Evolutionary conservation across 2,797 vertebrate species (phyloP).

Genomic region (Chiloscyllium punctatum): DNA sequence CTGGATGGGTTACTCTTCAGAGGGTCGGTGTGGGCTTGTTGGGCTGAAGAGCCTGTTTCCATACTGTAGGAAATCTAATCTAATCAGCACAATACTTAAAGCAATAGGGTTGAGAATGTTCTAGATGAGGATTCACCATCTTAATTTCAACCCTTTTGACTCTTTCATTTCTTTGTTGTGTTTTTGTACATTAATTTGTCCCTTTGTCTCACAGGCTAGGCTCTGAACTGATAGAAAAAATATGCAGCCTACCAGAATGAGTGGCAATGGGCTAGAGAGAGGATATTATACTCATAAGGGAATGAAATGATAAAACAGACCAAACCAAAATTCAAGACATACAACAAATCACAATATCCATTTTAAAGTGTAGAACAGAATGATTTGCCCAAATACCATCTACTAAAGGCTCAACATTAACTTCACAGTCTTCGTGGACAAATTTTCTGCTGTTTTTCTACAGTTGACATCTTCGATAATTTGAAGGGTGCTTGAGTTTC

Average conservation of each 20-base stretch:
- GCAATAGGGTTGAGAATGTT: neutral
- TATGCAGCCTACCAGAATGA: neutral
- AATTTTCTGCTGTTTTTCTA: neutral
- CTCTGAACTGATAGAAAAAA: neutral
- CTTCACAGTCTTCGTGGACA: neutral
- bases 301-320: neutral
- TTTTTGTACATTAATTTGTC: neutral
- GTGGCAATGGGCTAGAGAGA: neutral
- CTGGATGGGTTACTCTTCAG: too few species aligned
- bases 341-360: neutral
- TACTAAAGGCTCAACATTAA: neutral
- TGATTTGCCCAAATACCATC: neutral
- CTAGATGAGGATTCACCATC: neutral
- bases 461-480: neutral
- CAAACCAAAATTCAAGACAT: neutral
- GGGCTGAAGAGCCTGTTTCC: too few species aligned
- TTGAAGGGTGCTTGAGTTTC: neutral
- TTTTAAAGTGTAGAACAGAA: neutral
- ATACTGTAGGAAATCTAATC: too few species aligned
- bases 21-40: too few species aligned
- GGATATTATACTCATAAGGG: neutral
- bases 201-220: neutral
- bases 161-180: neutral
- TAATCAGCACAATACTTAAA: too few species aligned
- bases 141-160: neutral